Evolutionary conservation across 2,888 invertebrate species (phyloP).

Genomic region (Apotomis capreana): DNA sequence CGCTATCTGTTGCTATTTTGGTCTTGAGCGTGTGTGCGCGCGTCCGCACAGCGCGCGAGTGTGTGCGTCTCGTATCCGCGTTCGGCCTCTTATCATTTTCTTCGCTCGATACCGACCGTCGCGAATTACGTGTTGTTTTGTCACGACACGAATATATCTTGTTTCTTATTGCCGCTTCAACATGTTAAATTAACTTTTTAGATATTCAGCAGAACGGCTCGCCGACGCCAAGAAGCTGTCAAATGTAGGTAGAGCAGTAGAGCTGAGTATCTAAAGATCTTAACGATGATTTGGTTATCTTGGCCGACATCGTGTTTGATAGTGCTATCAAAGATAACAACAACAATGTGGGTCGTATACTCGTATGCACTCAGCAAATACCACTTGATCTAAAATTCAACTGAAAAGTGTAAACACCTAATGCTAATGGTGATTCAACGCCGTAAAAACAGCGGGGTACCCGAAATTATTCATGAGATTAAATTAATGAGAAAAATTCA

Average conservation of each 20-base stretch:
- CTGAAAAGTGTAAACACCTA: neutral
- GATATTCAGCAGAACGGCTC: neutral
- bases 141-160: constrained; percentile 43
- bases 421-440: neutral
- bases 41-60: constrained; percentile 50
- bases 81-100: constrained; percentile 75
- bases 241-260: neutral
- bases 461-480: too few species aligned
- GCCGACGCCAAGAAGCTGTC: constrained; percentile 2
- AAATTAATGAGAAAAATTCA: too few species aligned
- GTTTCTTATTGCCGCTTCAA: constrained; percentile 13
- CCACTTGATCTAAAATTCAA: neutral
- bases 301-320: constrained; percentile 18
- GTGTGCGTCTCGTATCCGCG: constrained; percentile 73
- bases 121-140: constrained; percentile 60
- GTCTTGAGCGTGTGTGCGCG: constrained; percentile 61
- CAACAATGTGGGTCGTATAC: constrained; percentile 31
- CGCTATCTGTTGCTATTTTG: constrained; percentile 80
- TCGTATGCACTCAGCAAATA: constrained; percentile 22
- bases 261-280: neutral
- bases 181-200: constrained; percentile 11
- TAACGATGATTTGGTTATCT: constrained; percentile 9
- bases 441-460: neutral
- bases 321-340: constrained; percentile 25
- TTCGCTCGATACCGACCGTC: constrained; percentile 60